Evolutionary conservation across 2,888 invertebrate genomes (phyloP), one percentile per base, ranked within the genome.

Genomic region (Hartigia nigra): DNA sequence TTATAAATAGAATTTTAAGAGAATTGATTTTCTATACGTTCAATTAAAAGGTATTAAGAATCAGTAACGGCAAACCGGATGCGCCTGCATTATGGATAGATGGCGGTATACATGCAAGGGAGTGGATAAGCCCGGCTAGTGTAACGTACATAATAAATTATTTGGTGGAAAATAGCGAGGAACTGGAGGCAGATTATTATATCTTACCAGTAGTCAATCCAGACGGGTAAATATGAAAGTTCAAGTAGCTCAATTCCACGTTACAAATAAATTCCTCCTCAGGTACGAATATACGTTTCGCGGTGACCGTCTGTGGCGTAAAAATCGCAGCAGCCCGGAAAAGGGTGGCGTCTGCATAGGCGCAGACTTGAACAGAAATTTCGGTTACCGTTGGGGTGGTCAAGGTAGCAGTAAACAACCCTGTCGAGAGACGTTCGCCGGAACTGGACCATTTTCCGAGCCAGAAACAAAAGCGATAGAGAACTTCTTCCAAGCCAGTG

Each of bases 251-350:
- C 12, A 14, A 4, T n/a, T 32, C 55, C 4, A 75, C 34, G 35
- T 70, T 72, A 77, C 55, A 74, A 69, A 69, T 3, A 69, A 75
- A 32, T 69, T n/a, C 97, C 97, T 91, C 97, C 97, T 12, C 96
- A 98, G 98, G 2, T 98, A 98, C 89, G 97, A 96, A 87, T 97
- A 96, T 91, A 95, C 97, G 0, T 97, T 97, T 91, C 95, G 94
- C 0, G 93, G 93, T 23, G 96, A 97, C 89, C 93, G 98, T 75
- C 92, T 97, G 89, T 98, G 98, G 98, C 93, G 96, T 76, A 96
- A 97, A 87, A 96, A 96, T 87, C 93, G 96, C 76, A 93, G 89
- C 86, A 92, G 90, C 88, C 93, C 92, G 0, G 88, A 88, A 31
- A 89, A 89, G 79, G 95, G 94, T 74, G 93, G 94, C 31, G 91